Percentiles rank a stretch among this genome's conserved stretches.
Conservation (phyloP, 2,888 invertebrate genomes). For the Troides aeacus region DNA sequence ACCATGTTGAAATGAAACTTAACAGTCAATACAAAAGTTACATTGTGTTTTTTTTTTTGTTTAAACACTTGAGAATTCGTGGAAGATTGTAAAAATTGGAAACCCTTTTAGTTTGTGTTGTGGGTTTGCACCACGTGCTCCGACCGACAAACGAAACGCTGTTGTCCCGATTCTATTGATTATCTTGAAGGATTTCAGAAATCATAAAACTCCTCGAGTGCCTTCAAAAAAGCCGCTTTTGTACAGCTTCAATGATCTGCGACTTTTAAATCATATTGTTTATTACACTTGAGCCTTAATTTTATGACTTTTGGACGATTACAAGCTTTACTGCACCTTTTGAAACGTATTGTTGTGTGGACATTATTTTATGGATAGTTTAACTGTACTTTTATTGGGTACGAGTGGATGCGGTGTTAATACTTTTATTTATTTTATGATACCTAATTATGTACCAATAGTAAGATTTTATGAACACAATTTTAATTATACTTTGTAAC, state of each 20-base stretch:
- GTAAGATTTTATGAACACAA: not conserved
- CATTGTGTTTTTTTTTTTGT: slow-evolving; percentile 42
- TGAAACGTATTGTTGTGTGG: slow-evolving; percentile 55
- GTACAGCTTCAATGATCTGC: slow-evolving; percentile 54
- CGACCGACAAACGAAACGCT: slow-evolving; percentile 56
- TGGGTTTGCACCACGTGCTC: slow-evolving; percentile 58
- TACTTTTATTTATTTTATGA: slow-evolving; percentile 15
- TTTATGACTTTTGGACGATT: slow-evolving; percentile 52
- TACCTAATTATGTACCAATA: slow-evolving; percentile 11
- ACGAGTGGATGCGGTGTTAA: slow-evolving; percentile 12
- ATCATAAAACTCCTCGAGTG: slow-evolving; percentile 62
- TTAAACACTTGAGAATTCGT: slow-evolving; percentile 49
- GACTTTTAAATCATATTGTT: slow-evolving; percentile 64
- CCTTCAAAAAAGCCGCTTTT: slow-evolving; percentile 45
- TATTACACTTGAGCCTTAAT: slow-evolving; percentile 53
- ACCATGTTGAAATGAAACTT: slow-evolving; percentile 7
- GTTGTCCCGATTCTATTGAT: slow-evolving; percentile 48
- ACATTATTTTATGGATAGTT: slow-evolving; percentile 61
- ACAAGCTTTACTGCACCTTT: slow-evolving; percentile 46
- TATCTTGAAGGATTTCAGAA: slow-evolving; percentile 62
- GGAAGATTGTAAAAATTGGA: slow-evolving; percentile 47
- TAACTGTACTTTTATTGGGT: slow-evolving; percentile 18
- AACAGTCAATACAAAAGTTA: slow-evolving; percentile 22
- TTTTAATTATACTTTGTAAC: not conserved
- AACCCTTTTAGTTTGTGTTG: slow-evolving; percentile 60